phyloP scores from a whole-genome alignment of 2,797 vertebrate species.

The Orestias chungarensis region DNA sequence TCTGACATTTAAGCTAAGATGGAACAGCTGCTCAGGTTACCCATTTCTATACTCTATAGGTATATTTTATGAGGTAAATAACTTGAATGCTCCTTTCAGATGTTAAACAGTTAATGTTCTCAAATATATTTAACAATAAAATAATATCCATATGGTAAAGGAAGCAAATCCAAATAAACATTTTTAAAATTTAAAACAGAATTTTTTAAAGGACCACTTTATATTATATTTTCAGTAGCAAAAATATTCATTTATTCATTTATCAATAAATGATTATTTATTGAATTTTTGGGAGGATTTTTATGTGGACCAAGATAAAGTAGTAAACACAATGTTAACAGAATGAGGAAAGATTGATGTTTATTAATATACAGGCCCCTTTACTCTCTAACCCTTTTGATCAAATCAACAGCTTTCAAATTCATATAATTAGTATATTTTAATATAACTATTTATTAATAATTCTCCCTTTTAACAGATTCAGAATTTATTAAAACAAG shows the following conservation, averaged over 20 bases:
- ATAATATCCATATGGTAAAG: not conserved
- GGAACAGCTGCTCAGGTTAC: not conserved
- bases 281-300: no score
- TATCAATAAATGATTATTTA: no score
- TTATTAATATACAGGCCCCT: not conserved
- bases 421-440: not conserved
- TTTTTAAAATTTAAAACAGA: not conserved
- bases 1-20: conserved; percentile 2
- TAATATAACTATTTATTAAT: no score
- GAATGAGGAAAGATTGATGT: not conserved
- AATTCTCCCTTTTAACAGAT: no score
- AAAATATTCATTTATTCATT: not conserved
- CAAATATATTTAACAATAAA: not conserved
- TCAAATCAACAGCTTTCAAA: not conserved
- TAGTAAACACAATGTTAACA: not conserved
- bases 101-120: not conserved
- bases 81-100: not conserved
- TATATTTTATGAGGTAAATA: not conserved
- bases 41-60: not conserved
- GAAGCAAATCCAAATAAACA: not conserved
- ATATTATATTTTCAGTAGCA: not conserved
- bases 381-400: not conserved
- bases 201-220: not conserved
- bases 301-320: no score
- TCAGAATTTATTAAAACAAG: not conserved